phyloP scores from a whole-genome alignment of 2,113 vertebrate genomes.

The Melospiza georgiana region DNA sequence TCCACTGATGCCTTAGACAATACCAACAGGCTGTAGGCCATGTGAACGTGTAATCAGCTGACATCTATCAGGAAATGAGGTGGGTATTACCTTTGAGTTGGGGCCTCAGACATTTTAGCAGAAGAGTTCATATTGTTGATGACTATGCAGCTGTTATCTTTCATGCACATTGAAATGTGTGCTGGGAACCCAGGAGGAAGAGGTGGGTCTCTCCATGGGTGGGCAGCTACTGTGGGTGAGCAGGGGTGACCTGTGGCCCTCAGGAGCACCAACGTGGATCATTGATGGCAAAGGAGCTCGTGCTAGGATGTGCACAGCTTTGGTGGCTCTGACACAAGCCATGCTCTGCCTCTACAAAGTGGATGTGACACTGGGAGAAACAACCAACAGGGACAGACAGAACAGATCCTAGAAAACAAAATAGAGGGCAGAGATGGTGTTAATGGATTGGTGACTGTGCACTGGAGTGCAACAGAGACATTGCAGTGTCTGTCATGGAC shows the following conservation, averaged over 20 bases:
- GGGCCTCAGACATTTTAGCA: neutral
- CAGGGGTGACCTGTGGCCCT: neutral
- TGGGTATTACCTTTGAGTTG: neutral
- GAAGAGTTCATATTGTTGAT: neutral
- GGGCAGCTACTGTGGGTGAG: neutral
- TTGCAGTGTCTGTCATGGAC: too few species aligned
- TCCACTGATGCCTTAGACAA: neutral
- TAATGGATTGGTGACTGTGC: neutral
- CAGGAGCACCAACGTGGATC: neutral
- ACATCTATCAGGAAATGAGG: neutral
- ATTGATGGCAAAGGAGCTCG: accelerated
- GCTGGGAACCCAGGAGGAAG: neutral
- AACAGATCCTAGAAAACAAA: neutral
- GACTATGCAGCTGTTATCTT: neutral
- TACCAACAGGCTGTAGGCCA: neutral
- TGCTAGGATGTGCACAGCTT: accelerated
- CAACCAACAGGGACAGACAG: neutral
- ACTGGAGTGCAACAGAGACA: neutral
- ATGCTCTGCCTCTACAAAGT: neutral
- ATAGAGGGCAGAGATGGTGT: neutral
- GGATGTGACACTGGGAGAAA: neutral
- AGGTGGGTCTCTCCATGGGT: neutral
- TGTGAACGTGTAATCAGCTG: neutral
- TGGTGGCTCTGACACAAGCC: neutral
- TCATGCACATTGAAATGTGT: neutral